Evolutionary conservation across 2,113 vertebrate species (phyloP).

Genomic region (Haplochromis burtoni): DNA sequence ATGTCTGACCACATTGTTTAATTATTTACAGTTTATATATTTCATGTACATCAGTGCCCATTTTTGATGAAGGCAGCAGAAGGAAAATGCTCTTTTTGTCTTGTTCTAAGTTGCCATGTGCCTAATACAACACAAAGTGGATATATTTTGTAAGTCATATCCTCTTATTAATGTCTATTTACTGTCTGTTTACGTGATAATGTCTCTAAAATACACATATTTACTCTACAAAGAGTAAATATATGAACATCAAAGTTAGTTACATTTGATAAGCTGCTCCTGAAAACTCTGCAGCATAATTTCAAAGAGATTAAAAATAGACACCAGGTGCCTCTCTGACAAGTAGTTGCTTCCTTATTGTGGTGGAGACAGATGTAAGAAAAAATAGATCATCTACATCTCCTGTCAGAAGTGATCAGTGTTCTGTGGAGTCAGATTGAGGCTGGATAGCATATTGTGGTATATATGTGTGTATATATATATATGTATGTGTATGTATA

Average conservation of each 20-base stretch:
- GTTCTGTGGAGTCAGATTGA: rapidly evolving
- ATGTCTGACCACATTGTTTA: neutral
- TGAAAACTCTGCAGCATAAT: neutral
- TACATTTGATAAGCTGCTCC: neutral
- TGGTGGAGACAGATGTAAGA: neutral
- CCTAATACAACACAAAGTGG: neutral
- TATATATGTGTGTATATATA: too few species aligned
- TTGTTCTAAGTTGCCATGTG: neutral
- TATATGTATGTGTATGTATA: too few species aligned
- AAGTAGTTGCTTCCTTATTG: neutral
- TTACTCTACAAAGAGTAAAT: neutral
- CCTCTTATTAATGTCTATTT: too few species aligned
- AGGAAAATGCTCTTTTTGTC: rapidly evolving
- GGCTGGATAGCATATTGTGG: neutral
- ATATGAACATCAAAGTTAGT: neutral
- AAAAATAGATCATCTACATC: neutral
- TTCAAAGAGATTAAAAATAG: neutral
- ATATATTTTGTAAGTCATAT: neutral
- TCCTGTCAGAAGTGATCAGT: neutral
- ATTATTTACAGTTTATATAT: neutral
- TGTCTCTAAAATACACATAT: neutral
- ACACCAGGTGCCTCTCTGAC: neutral
- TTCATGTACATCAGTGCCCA: neutral
- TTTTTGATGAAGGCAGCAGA: neutral
- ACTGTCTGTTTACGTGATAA: neutral